Base-by-base conservation (phyloP, 2,888 invertebrate genomes). In the Agrotis segetum region DNA sequence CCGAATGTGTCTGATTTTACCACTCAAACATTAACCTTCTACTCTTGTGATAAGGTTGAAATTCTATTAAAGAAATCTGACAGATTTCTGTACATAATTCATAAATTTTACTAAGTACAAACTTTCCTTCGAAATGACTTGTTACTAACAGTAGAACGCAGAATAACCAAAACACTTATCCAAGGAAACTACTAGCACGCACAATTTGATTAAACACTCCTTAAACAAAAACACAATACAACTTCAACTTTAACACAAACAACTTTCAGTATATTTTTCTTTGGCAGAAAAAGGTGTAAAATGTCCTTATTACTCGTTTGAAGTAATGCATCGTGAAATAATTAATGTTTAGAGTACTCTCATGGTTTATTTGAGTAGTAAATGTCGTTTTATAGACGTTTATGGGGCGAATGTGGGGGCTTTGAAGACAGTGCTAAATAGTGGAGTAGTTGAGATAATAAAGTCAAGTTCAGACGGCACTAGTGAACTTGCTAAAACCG, bases 341-440 rank as follows among this genome's bases (percentile, higher is more conserved):
- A 68, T 79, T 58, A 61, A 69, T 66, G 70, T 74, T 70, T 66
- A 58, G 24, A 63, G 56, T 58, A 29, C 46, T 59, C 21, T 24
- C 19, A 29, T 52, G 17, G 73, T 81, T 83, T 63, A 79, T 75
- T 75, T 67, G 56, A 9, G 61, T 61, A 63, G 65, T 83, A 62
- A 78, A 76, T 60, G 78, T 71, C 84, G 79, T 64, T 68, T 66
- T 65, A 71, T 60, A 29, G 70, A 79, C 75, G 61, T 79, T 83
- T 81, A 84, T 75, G 60, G 46, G 56, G 62, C 40, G 34, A 24
- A 29, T 61, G 52, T 65, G 24, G 21, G 55, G 19, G 64, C 21
- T 69, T 61, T 79, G 44, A 66, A 67, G 19, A 56, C 24, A 24
- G 52, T 67, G 69, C 55, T 46, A 62, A 62, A 64, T 49, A 56